Evolutionary conservation across 2,888 invertebrate genomes (phyloP).

Genomic region (Hirtodrosophila cameraria): DNA sequence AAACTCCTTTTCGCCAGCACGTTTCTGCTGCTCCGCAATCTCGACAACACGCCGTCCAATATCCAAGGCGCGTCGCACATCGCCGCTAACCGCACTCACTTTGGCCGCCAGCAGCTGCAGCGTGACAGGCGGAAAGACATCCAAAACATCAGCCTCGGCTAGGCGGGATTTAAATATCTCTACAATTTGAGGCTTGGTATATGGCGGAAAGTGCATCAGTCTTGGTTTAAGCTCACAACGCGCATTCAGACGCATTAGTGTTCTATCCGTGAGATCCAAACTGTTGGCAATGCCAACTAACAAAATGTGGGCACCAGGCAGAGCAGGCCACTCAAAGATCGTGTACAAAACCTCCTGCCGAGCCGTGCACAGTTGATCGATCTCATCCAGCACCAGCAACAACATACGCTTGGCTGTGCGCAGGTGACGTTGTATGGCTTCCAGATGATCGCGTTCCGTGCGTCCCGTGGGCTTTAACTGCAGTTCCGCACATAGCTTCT

Average conservation of each 20-base stretch:
- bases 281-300: constrained; percentile 98
- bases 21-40: constrained; percentile 87
- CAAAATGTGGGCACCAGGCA: constrained; percentile 88
- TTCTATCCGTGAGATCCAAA: constrained; percentile 95
- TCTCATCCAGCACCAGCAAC: constrained; percentile 95
- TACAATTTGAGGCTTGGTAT: constrained; percentile 94
- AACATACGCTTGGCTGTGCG: constrained; percentile 88
- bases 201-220: constrained; percentile 95
- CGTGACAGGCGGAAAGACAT: constrained; percentile 92
- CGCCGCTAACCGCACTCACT: constrained; percentile 97
- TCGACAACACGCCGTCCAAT: constrained; percentile 96
- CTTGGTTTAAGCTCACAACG: constrained; percentile 89
- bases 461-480: constrained; percentile 86
- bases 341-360: constrained; percentile 95
- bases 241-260: constrained; percentile 93
- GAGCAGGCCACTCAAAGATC: constrained; percentile 96
- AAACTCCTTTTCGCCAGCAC: constrained; percentile 70
- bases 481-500: constrained; percentile 90
- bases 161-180: constrained; percentile 93
- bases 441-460: constrained; percentile 88
- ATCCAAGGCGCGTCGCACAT: constrained; percentile 96
- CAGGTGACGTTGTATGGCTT: constrained; percentile 89
- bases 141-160: constrained; percentile 87
- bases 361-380: constrained; percentile 93
- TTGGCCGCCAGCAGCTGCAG: constrained; percentile 96